Conservation (phyloP, 2,888 invertebrate genomes). For the Rhagonycha lutea region DNA sequence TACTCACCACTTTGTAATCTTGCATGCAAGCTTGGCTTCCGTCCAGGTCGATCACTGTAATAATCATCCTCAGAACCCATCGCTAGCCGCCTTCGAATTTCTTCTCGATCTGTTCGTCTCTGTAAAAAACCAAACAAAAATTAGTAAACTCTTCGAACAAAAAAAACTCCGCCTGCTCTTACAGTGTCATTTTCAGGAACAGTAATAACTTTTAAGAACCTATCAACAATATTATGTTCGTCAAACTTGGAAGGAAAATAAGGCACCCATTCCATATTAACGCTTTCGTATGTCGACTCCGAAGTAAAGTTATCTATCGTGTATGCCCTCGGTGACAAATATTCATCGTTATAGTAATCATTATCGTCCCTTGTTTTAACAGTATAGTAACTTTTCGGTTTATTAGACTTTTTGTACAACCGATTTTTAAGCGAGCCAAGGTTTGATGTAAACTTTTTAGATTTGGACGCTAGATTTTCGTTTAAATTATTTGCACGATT, state of each 20-base stretch:
- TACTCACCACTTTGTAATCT: conserved; percentile 80
- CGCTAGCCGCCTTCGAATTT: conserved; percentile 85
- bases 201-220: conserved; percentile 61
- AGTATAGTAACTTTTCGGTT: conserved; percentile 47
- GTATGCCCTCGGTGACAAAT: conserved; percentile 62
- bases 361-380: conserved; percentile 46
- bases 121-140: conserved; percentile 56
- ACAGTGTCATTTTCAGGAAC: conserved; percentile 54
- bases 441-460: conserved; percentile 48
- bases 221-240: conserved; percentile 61
- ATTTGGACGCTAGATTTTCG: conserved; percentile 52
- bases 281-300: conserved; percentile 60
- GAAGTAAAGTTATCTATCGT: conserved; percentile 55
- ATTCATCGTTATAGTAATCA: conserved; percentile 52
- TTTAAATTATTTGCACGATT: conserved; percentile 54
- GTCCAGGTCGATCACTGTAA: conserved; percentile 71
- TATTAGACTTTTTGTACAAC: conserved; percentile 46
- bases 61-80: conserved; percentile 82
- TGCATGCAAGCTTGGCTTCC: conserved; percentile 86
- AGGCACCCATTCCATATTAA: conserved; percentile 55
- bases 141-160: background rate
- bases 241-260: conserved; percentile 54
- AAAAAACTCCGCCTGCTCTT: conserved; percentile 5
- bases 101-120: conserved; percentile 90
- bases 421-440: conserved; percentile 48